These are phyloP conservation scores for Sarcophaga bullata DNA, from an alignment of 1,140 invertebrate species.

Conservation along the genomic window DNA sequence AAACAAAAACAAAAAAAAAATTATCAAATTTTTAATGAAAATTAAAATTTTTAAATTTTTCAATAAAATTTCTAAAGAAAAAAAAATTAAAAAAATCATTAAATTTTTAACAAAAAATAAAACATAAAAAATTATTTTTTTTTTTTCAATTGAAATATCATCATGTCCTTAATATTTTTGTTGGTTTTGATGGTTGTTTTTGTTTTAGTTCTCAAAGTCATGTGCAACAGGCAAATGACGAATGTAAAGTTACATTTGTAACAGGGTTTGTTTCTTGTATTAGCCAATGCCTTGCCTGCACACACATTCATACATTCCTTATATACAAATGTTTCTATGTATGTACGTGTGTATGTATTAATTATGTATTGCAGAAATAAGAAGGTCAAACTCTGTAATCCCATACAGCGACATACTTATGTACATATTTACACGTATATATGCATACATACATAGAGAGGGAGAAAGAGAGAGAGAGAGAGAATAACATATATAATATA, in stretches of 20 bases:
- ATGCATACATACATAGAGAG: background rate
- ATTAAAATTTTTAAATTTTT: too few relatives aligned
- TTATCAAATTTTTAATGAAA: background rate
- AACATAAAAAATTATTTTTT: too few relatives aligned
- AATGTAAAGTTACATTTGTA: background rate
- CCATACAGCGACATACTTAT: constrained; percentile 5
- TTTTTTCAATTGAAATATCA: too few relatives aligned
- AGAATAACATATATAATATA: background rate
- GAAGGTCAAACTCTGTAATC: constrained; percentile 14
- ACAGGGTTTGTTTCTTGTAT: too few relatives aligned
- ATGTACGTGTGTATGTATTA: background rate
- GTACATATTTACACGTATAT: constrained; percentile 18
- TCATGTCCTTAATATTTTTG: too few relatives aligned
- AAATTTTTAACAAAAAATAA: background rate
- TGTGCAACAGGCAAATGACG: constrained; percentile 23
- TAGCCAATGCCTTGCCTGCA: too few relatives aligned
- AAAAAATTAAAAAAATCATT: background rate
- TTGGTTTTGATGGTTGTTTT: background rate
- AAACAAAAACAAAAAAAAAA: too few relatives aligned
- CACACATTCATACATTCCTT: background rate
- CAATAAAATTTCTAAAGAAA: too few relatives aligned
- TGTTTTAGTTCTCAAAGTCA: background rate
- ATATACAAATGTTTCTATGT: background rate
- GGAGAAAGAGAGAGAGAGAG: too few relatives aligned
- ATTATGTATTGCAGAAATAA: background rate